A percentile compares a stretch with the other conserved stretches of the same genome.
Conservation (phyloP, 2,888 invertebrate species). For the Brenthis daphne region DNA sequence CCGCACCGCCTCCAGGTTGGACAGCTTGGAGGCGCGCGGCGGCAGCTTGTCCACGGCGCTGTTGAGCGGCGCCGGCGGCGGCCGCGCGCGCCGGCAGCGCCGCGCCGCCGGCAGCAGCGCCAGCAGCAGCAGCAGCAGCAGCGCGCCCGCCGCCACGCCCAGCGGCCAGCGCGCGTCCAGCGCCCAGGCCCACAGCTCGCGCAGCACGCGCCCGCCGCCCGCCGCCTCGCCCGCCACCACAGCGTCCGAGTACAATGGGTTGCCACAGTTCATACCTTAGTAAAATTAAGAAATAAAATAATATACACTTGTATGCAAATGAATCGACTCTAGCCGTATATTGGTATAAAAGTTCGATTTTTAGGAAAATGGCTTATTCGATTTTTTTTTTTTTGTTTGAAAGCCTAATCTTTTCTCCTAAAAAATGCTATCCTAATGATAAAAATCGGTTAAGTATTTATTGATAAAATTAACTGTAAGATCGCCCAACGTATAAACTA, state of each 20-base stretch:
- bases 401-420: too few species aligned
- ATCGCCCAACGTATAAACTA: too few species aligned
- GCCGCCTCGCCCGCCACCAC: conserved; percentile 65
- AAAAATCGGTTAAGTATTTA: too few species aligned
- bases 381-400: too few species aligned
- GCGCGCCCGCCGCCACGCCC: conserved; percentile 54
- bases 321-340: too few species aligned
- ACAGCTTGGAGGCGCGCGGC: conserved; percentile 84
- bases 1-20: conserved; percentile 82
- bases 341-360: too few species aligned
- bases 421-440: too few species aligned
- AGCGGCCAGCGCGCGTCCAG: conserved; percentile 58
- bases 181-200: conserved; percentile 54
- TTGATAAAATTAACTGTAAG: too few species aligned
- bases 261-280: conserved; percentile 75
- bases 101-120: conserved; percentile 55
- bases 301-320: too few species aligned
- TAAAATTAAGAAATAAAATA: neutral
- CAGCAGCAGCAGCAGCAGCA: conserved; percentile 49
- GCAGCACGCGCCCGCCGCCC: conserved; percentile 51
- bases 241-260: conserved; percentile 76
- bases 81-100: conserved; percentile 42
- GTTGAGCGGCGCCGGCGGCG: conserved; percentile 51
- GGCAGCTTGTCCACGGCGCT: conserved; percentile 53
- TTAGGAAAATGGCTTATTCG: too few species aligned